Base-by-base conservation (phyloP, 2,888 invertebrate genomes). In the Drosophila melanosoma region DNA sequence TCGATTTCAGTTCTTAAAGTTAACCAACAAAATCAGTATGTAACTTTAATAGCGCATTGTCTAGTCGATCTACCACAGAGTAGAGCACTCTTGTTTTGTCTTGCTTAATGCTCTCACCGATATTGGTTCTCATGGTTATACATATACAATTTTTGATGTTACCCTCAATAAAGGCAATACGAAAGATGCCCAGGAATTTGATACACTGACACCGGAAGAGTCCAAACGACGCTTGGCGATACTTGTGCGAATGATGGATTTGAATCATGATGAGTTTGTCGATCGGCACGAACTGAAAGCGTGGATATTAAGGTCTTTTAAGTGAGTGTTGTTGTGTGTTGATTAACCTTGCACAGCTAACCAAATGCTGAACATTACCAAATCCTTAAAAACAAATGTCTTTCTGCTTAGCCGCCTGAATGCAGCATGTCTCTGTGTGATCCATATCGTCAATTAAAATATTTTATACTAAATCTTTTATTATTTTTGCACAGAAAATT, bases 241-340 rank as follows among this genome's bases (percentile, higher is more conserved):
- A 74, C 94, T 99, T 59, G 94, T 98, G 35, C 94, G 94, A 15
- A 96, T 97, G 93, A 99, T 99, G 97, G 99, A 99, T 93, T 93
- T 95, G 59, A 96, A 98, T 91, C 94, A 94, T 32, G 98, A 99
- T 93, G 94, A 95, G 72, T 94, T 94, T 78, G 96, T 99, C 71
- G 96, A 97, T 92, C 94, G 96, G 70, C 94, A 95, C 62, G 99
- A 99, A 93, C 94, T 99, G 12, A 97, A 96, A 92, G 95, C 96
- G 5, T 99, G 99, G 99, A 98, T 99, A 88, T 93, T 98, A 79
- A 95, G 97, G 84, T 98, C 99, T 20, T 99, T 99, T 93, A 95
- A 94, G 96, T 97, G 94, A 94, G 94, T 90, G 91, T 90, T 87
- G 89, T 87, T 54, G 89, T 87, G 52, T 79, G 89, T 90, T 82